Evolutionary conservation across 2,113 vertebrate species (phyloP).

Genomic region (Opisthocomus hoazin): DNA sequence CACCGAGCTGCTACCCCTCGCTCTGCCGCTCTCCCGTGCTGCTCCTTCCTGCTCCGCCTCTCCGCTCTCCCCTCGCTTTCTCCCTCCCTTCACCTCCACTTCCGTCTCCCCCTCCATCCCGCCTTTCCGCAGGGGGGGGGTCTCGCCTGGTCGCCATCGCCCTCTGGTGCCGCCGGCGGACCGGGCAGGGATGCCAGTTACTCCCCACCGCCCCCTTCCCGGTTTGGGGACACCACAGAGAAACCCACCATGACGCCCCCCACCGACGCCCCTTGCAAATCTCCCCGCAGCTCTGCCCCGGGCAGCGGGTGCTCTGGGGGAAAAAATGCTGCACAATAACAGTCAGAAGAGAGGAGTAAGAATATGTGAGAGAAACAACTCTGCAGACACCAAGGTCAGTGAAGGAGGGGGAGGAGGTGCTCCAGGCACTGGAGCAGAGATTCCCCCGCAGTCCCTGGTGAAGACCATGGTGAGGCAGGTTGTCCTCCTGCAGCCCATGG

Average conservation of each 20-base stretch:
- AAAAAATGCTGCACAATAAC: too few species aligned
- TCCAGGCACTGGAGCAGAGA: too few species aligned
- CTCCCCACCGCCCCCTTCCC: background rate
- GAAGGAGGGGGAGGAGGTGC: too few species aligned
- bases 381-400: too few species aligned
- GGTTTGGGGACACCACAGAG: background rate
- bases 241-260: background rate
- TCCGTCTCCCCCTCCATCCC: background rate
- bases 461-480: too few species aligned
- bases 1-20: background rate
- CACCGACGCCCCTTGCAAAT: background rate
- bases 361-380: too few species aligned
- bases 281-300: background rate
- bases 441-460: too few species aligned
- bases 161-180: background rate
- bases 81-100: background rate
- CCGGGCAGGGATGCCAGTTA: background rate
- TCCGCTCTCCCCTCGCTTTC: background rate
- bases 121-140: background rate
- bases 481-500: too few species aligned
- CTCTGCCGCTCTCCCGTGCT: background rate
- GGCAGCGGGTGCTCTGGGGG: background rate
- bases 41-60: background rate
- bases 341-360: too few species aligned
- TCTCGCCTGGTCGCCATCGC: background rate